Base-by-base conservation (phyloP, 2,797 vertebrate genomes). In the Cossypha dichroa region DNA sequence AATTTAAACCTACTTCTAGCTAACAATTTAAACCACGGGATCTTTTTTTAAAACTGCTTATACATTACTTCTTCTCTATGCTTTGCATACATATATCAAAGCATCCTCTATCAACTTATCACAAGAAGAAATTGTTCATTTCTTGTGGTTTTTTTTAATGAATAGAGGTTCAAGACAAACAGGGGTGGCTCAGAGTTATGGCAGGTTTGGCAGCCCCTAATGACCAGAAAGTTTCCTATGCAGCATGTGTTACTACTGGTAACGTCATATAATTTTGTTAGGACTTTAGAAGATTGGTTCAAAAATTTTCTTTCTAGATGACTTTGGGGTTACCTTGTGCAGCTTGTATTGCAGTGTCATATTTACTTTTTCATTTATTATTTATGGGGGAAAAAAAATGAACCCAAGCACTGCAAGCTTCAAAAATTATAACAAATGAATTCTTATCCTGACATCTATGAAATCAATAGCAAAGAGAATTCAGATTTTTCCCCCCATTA, bases 401-500 rank as follows among this genome's bases (percentile, higher is more conserved):
- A 48, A 22, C 13, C 1, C 1, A 45, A 66, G 58, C 14, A n/a
- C 4, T 10, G 56, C 7, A 68, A 82, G 36, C 9, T 60, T 79
- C 9, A 48, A 83, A 66, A 60, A 43, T 21, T 52, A 34, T 19
- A 6, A 33, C 26, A 73, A 78, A 49, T 3, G 6, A 28, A 21
- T 2, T 69, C 34, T 51, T 28, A 43, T 51, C 14, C 8, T 72
- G 16, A 4, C 22, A 48, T 74, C 12, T 43, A 10, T 34, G 18
- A 87, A 87, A 45, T 6, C 15, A 79, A 34, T 1, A 34, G 8
- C 52, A 75, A 84, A 43, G 4, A 75, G 12, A 75, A 58, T 64
- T 36, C 23, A 51, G 6, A 1, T 51, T n/a, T 15, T 1, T 3
- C 0, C 5, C 10, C 6, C 10, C 9, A 17, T 28, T 62, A 52